Evolutionary conservation across 1,140 invertebrate genomes (phyloP), one percentile per base, ranked within the genome.

Genomic region (Euura lappo): DNA sequence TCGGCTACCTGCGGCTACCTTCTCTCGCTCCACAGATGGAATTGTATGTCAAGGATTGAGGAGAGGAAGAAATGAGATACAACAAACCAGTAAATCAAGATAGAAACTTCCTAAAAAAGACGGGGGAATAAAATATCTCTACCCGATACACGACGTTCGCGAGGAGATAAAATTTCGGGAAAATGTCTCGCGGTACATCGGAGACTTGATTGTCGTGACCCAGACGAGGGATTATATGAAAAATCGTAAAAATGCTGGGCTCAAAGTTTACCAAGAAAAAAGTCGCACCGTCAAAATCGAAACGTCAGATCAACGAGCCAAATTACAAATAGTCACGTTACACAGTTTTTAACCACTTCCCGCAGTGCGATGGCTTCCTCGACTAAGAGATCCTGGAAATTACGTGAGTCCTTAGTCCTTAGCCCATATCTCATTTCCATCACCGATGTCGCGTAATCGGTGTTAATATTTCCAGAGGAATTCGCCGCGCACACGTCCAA

Each of bases 401-500:
- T 90, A 77, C 89, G 90, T 90, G 83, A 90, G 89, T 88, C 69
- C 64, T 44, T 65, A 45, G 10, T 72, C 72, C 11, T 46, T 72
- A 11, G n/a, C n/a, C 72, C 44, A 45, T 44, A 13, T 69, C 11
- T 64, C 51, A 46, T 67, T 42, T 28, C 28, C 10, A 28, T 43
- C 67, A 13, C 45, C 42, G 45, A 3, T 11, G 60, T 42, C 3
- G 3, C 2, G 51, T 44, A 45, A 28, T 13, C 69, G 71, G 76
- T 78, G 28, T 82, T 83, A 83, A 78, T 80, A 74, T 77, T 89
- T 91, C 65, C 90, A 97, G 96, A 97, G 89, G 96, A 98, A 83
- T 97, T 98, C 88, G 90, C 92, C 71, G 97, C 96, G 67, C 97
- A 98, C 89, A 91, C 92, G 74, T 92, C 94, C 73, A 95, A 95